phyloP scores from a whole-genome alignment of 1,140 invertebrate genomes.

The Cyrtorhinus lividipennis region DNA sequence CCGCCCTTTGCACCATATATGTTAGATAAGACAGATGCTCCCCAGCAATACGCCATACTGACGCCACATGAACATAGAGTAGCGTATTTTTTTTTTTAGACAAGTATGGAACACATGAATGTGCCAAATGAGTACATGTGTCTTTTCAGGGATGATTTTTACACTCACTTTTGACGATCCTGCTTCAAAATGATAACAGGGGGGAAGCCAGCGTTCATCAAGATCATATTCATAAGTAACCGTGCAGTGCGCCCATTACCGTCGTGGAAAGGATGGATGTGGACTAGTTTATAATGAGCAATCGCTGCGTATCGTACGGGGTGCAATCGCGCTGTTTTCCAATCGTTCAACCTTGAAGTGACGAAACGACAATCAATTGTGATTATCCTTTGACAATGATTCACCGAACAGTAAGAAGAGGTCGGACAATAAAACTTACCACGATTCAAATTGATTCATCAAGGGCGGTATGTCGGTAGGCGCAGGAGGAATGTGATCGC shows the following conservation, averaged over 20 bases:
- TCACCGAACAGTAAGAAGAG: too few species aligned
- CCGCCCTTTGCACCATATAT: too few species aligned
- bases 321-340: slow-evolving; percentile 65
- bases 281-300: slow-evolving; percentile 91
- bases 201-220: slow-evolving; percentile 96
- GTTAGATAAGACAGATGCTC: too few species aligned
- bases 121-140: too few species aligned
- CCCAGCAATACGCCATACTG: too few species aligned
- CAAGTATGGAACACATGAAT: too few species aligned
- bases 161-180: slow-evolving; percentile 41
- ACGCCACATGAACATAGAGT: too few species aligned
- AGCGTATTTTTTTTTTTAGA: too few species aligned
- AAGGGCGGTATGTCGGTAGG: slow-evolving; percentile 61
- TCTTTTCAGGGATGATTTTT: neutral
- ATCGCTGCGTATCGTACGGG: slow-evolving; percentile 84
- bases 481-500: slow-evolving; percentile 74
- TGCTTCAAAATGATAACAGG: slow-evolving; percentile 90
- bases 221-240: slow-evolving; percentile 87
- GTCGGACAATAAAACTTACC: slow-evolving; percentile 10
- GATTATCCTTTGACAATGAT: too few species aligned
- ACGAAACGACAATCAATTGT: too few species aligned
- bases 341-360: slow-evolving; percentile 76
- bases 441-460: slow-evolving; percentile 70
- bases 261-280: slow-evolving; percentile 85
- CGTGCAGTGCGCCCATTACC: slow-evolving; percentile 91